These are phyloP conservation scores for Drosophila dunni DNA, from an alignment of 1,140 invertebrate genomes.

Conservation along the genomic window DNA sequence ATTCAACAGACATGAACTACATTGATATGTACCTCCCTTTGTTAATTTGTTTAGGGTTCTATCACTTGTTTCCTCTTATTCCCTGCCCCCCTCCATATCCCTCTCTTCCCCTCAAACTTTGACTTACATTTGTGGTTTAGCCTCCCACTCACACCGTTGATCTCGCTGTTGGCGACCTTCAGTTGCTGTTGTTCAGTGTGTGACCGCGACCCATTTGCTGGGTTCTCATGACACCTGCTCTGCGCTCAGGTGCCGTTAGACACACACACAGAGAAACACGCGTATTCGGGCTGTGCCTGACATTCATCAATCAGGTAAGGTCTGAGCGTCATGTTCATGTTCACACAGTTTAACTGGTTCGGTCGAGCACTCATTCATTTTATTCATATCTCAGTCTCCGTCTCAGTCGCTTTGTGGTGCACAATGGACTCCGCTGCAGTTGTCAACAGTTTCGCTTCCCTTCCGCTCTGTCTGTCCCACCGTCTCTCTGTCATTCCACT, in stretches of 20 bases:
- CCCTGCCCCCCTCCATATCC: not conserved
- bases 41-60: too few relatives aligned
- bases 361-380: conserved; percentile 49
- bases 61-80: not conserved
- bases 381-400: conserved; percentile 52
- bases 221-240: conserved; percentile 76
- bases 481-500: not conserved
- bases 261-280: conserved; percentile 13
- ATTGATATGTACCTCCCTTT: too few relatives aligned
- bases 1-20: too few relatives aligned
- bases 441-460: conserved; percentile 54
- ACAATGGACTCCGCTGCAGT: conserved; percentile 32
- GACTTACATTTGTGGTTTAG: not conserved
- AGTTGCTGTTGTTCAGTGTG: conserved; percentile 37
- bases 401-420: not conserved
- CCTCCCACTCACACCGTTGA: conserved; percentile 15
- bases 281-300: conserved; percentile 51
- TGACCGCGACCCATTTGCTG: conserved; percentile 49
- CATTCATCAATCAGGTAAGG: conserved; percentile 76
- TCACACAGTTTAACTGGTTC: conserved; percentile 53
- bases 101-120: not conserved
- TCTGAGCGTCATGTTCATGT: conserved; percentile 43
- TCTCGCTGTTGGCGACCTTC: conserved; percentile 45
- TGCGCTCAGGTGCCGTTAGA: conserved; percentile 44
- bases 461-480: conserved; percentile 4